Evolutionary conservation across 2,113 vertebrate genomes (phyloP), one percentile per base, ranked within the genome.

Genomic region (Thymallus thymallus): DNA sequence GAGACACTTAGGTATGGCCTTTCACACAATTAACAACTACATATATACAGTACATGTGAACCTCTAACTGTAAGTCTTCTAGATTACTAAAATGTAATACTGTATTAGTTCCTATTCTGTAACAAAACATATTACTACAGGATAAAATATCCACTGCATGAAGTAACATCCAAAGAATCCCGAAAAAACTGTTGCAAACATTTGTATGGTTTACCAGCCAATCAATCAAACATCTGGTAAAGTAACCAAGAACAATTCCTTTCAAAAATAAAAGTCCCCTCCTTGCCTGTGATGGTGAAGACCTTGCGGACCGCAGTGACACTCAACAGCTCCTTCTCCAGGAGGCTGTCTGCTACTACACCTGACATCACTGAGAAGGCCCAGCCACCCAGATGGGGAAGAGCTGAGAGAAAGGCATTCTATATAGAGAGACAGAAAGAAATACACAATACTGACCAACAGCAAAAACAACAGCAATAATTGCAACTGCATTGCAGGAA

Each of bases 331-430:
- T 63, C 77, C 82, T 69, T 90, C 86, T 91, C 87, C 22, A 91
- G 87, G 55, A 95, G 78, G 23, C 22, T n/a, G 78, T 96, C 95
- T 0, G 94, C 89, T 0, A 82, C 0, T 2, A 92, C 61, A 12
- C 94, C 94, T 0, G 91, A 79, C 9, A 91, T 3, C 13, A 80
- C 55, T 0, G 83, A 68, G 24, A 84, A 22, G 23, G 93, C 3
- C 89, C 87, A 90, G 72, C 71, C 80, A 0, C 89, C 90, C 48
- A 95, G 6, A 45, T 90, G 92, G 0, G 91, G 94, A 82, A 95
- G 76, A 2, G 90, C 88, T 0, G 92, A 94, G 13, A 95, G 91
- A 82, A 94, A 84, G 2, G 90, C 80, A 0, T 92, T 95, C 93
- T 93, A 81, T 30, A 18, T 41, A 41, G 10, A 23, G 48, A 26